Evolutionary conservation across 1,140 invertebrate species (phyloP), one percentile per base, ranked within the genome.

Genomic region (Drosophila setifemur): DNA sequence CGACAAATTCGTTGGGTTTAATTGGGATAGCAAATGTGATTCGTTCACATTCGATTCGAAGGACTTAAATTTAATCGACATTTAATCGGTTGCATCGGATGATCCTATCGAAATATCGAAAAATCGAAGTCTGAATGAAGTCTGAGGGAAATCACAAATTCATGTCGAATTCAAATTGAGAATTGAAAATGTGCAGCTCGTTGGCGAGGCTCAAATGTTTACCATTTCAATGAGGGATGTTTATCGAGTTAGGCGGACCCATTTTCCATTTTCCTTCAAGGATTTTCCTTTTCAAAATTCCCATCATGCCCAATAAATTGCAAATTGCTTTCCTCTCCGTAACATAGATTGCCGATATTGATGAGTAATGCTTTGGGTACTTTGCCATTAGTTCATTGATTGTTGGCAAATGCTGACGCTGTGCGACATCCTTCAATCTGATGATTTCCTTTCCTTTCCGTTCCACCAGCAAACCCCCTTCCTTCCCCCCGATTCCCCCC

Each of bases 351-450:
- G 23, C 55, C 9, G 40, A 45, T 63, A 64, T 48, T 48, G 58
- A 47, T 64, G 31, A 49, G 58, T 64, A 48, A 64, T 48, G 57
- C 33, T 48, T 49, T 12, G 58, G 18, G 14, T 60, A 52, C 57
- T 31, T 7, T 61, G 60, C 42, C 57, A 64, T 64, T 64, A 48
- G 42, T 64, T 48, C 39, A 64, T 64, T 48, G 57, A 64, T 64
- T 64, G 60, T 64, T 61, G 40, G 31, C 60, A 63, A 48, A 64
- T 64, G 60, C 57, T 64, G 31, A 49, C 11, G 57, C 25, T 45
- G 11, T 12, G 6, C 12, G 16, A 21, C 9, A 14, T 54, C 25
- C 26, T 43, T 18, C 57, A 33, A 33, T 45, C 52, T 21, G 18
- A 50, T 26, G 48, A 39, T 16, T 21, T 28, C 9, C 14, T 5